These are phyloP conservation scores for Nycteola revayana DNA, from an alignment of 2,888 invertebrate species.

Conservation along the genomic window DNA sequence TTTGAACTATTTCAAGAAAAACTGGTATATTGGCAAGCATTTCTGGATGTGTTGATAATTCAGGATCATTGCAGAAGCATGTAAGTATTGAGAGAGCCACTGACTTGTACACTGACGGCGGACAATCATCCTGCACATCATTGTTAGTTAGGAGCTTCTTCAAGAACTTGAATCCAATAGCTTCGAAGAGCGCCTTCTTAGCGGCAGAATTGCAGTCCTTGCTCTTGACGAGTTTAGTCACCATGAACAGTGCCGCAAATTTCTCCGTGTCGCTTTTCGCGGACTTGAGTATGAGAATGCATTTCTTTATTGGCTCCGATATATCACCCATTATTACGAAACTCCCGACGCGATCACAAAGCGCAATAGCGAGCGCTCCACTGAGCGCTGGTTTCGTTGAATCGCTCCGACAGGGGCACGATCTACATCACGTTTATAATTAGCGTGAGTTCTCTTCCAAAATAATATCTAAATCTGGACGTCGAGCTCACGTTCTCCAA, in stretches of 20 bases:
- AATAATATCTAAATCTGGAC: conserved; percentile 82
- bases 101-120: conserved; percentile 94
- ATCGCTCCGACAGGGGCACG: conserved; percentile 60
- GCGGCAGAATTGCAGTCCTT: conserved; percentile 89
- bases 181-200: conserved; percentile 92
- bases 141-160: conserved; percentile 89
- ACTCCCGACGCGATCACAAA: conserved; percentile 63
- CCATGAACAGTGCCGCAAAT: conserved; percentile 95
- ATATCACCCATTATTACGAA: conserved; percentile 81
- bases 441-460: conserved; percentile 79
- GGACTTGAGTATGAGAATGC: conserved; percentile 89
- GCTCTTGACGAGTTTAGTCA: conserved; percentile 93
- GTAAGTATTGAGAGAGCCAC: conserved; percentile 94
- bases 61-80: conserved; percentile 91
- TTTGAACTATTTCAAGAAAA: conserved; percentile 91
- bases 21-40: conserved; percentile 92
- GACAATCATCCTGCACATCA: conserved; percentile 92
- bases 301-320: conserved; percentile 92
- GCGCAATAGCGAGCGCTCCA: conserved; percentile 72
- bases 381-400: conserved; percentile 67
- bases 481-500: conserved; percentile 81
- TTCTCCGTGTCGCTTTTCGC: conserved; percentile 94
- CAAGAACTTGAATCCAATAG: conserved; percentile 93
- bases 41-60: conserved; percentile 90
- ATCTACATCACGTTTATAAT: conserved; percentile 81